Evolutionary conservation across 2,888 invertebrate species (phyloP), one percentile per base, ranked within the genome.

Genomic region (Allygus modestus): DNA sequence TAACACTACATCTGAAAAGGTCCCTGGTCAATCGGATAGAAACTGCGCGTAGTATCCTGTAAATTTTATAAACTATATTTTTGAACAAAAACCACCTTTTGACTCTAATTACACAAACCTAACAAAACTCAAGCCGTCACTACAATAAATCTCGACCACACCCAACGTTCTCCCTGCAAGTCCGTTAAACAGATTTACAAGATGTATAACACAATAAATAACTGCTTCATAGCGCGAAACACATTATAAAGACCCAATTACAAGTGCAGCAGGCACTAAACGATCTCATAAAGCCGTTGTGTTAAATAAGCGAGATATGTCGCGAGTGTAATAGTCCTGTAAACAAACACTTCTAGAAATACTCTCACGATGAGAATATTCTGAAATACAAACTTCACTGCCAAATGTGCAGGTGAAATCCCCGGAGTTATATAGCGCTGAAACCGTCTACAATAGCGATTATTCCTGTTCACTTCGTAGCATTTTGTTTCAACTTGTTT

Each of bases 121-220:
- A n/a, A n/a, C n/a, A n/a, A n/a, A n/a, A n/a, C n/a, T n/a, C n/a
- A n/a, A n/a, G n/a, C n/a, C n/a, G n/a, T n/a, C n/a, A n/a, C n/a
- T n/a, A n/a, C n/a, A n/a, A n/a, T n/a, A n/a, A n/a, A n/a, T n/a
- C n/a, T n/a, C n/a, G n/a, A n/a, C n/a, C n/a, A n/a, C n/a, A n/a
- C n/a, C n/a, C n/a, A n/a, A n/a, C n/a, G n/a, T n/a, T n/a, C n/a
- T 37, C 9, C 37, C 4, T 9, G 15, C 46, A 46, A 46, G 46
- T 46, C 9, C 46, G 46, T 15, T 46, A 2, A 15, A 46, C 46
- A 17, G 46, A 46, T 46, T 46, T 17, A 46, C 46, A 46, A 46
- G 46, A 46, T 46, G 46, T 46, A 46, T 17, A 46, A 46, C 23
- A 54, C 54, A 54, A 23, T 54, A 54, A 54, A 54, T 54, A 46